Evolutionary conservation across 2,888 invertebrate species (phyloP).

Genomic region (Toxonevra muliebris): DNA sequence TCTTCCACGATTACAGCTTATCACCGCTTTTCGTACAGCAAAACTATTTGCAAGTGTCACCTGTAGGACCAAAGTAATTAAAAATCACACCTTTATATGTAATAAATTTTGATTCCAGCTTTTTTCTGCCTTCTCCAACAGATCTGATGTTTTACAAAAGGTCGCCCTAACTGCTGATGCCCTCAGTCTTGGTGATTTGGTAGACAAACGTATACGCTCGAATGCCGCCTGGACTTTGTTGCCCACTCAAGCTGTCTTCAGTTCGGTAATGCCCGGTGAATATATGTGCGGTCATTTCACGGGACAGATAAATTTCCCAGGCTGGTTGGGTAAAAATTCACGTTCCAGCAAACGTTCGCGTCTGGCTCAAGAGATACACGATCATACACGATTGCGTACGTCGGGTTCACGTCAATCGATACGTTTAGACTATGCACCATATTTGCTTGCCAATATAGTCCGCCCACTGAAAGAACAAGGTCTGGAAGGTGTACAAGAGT

Average conservation of each 20-base stretch:
- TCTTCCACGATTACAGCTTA: conserved; percentile 97
- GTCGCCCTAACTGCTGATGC: conserved; percentile 85
- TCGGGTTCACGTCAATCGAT: conserved; percentile 84
- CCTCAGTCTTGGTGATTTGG: conserved; percentile 85
- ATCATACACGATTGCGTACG: conserved; percentile 85
- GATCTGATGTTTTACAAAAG: conserved; percentile 71
- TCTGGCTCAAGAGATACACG: conserved; percentile 82
- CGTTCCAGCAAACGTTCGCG: conserved; percentile 81
- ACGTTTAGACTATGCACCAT: conserved; percentile 87
- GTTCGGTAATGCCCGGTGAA: conserved; percentile 90
- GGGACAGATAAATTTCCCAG: conserved; percentile 88
- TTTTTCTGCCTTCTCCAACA: no score
- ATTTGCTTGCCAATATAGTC: conserved; percentile 78
- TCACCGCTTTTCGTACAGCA: conserved; percentile 98
- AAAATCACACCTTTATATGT: neutral
- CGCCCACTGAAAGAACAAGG: conserved; percentile 78
- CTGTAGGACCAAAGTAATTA: conserved; percentile 76
- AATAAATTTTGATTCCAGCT: no score
- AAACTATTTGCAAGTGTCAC: conserved; percentile 88
- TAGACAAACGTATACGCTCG: conserved; percentile 83
- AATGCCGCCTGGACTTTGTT: conserved; percentile 87
- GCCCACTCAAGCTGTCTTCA: conserved; percentile 86
- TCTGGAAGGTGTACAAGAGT: conserved; percentile 75
- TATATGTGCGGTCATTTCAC: conserved; percentile 82
- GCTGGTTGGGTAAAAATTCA: conserved; percentile 97